These are phyloP conservation scores for Struthidea cinerea DNA, from an alignment of 2,113 vertebrate species.

Conservation along the genomic window DNA sequence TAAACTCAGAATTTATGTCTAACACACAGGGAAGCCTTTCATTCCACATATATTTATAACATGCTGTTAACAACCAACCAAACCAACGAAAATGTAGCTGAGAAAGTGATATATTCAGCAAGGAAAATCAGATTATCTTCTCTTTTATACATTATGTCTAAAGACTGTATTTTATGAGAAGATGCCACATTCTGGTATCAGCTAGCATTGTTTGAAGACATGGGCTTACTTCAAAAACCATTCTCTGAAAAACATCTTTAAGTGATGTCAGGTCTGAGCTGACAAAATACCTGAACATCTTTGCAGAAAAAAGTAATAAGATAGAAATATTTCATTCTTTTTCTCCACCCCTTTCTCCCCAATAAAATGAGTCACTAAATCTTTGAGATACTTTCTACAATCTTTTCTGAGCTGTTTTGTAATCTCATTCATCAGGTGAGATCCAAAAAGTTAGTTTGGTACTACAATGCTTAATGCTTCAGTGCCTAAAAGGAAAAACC, in stretches of 20 bases:
- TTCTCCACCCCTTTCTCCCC: fast-evolving
- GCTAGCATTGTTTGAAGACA: background rate
- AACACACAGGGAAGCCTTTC: background rate
- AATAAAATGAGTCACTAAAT: background rate
- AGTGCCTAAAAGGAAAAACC: background rate
- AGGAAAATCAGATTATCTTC: background rate
- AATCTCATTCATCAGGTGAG: background rate
- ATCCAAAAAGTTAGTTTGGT: background rate
- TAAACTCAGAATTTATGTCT: background rate
- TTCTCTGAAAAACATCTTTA: background rate
- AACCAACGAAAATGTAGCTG: background rate
- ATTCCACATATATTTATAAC: background rate
- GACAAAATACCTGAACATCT: background rate
- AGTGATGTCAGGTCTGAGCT: background rate
- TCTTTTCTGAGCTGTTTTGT: background rate
- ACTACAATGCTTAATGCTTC: background rate
- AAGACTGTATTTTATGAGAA: background rate
- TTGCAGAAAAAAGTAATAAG: background rate
- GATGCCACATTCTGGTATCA: background rate
- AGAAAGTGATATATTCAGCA: background rate
- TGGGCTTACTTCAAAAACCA: background rate
- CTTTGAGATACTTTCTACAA: background rate
- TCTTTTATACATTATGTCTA: background rate
- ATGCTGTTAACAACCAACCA: background rate
- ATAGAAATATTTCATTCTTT: background rate